Conservation (phyloP, 2,113 vertebrate species). For the Pipra filicauda region DNA sequence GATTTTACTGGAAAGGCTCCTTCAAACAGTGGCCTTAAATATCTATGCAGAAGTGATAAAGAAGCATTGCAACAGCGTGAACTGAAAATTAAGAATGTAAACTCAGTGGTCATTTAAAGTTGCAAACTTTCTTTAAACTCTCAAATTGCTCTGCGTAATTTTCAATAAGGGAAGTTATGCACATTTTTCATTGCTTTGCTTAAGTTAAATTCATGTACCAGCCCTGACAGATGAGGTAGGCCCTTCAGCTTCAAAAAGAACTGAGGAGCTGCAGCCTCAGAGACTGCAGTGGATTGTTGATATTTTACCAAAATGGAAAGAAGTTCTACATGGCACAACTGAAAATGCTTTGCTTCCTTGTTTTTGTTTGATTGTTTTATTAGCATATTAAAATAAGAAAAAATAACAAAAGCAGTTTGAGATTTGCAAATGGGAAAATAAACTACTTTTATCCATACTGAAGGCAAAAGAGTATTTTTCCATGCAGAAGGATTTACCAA, state of each 20-base stretch:
- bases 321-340: background rate
- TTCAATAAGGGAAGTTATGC: background rate
- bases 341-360: background rate
- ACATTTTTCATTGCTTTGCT: background rate
- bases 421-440: background rate
- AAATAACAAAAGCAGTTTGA: background rate
- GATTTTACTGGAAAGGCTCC: background rate
- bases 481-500: background rate
- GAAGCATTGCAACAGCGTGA: background rate
- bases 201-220: background rate
- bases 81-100: background rate
- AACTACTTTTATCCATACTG: background rate
- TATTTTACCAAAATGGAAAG: background rate
- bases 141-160: background rate
- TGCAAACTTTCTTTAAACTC: background rate
- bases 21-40: background rate
- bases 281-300: background rate
- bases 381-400: background rate
- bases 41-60: background rate
- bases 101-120: background rate
- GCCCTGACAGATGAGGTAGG: background rate
- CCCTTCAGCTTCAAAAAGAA: background rate
- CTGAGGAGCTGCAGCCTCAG: background rate
- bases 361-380: background rate
- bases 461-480: background rate